Conservation (phyloP, 2,797 vertebrate species). For the Anguilla pacifica region DNA sequence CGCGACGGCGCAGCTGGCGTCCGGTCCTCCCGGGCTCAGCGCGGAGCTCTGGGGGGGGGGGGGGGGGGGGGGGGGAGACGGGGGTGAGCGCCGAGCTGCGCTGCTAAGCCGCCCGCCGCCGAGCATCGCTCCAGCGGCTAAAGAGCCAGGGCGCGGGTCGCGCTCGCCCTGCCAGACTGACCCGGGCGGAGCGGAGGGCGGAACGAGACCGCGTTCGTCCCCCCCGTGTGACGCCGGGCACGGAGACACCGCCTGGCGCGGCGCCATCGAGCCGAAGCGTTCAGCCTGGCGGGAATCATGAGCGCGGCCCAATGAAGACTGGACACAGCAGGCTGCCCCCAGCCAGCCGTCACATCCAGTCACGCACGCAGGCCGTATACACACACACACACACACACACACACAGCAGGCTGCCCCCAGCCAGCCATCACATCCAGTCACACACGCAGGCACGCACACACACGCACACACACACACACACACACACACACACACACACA, state of each 20-base stretch:
- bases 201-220: neutral
- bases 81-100: neutral
- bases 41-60: neutral
- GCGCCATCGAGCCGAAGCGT: neutral
- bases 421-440: too few relatives aligned
- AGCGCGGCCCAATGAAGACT: neutral
- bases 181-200: neutral
- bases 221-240: neutral
- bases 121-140: neutral
- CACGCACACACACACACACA: too few relatives aligned
- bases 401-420: too few relatives aligned
- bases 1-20: neutral
- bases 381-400: neutral
- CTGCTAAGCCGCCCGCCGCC: neutral
- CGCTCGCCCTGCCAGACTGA: neutral
- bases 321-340: neutral
- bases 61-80: neutral
- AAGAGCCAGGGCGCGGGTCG: neutral
- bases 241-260: neutral
- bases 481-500: too few relatives aligned
- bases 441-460: too few relatives aligned
- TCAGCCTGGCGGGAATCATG: neutral
- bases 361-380: neutral
- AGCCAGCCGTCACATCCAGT: too few relatives aligned
- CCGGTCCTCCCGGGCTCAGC: neutral